Conservation (phyloP, 2,797 vertebrate species). For the Heterohyrax brucei region DNA sequence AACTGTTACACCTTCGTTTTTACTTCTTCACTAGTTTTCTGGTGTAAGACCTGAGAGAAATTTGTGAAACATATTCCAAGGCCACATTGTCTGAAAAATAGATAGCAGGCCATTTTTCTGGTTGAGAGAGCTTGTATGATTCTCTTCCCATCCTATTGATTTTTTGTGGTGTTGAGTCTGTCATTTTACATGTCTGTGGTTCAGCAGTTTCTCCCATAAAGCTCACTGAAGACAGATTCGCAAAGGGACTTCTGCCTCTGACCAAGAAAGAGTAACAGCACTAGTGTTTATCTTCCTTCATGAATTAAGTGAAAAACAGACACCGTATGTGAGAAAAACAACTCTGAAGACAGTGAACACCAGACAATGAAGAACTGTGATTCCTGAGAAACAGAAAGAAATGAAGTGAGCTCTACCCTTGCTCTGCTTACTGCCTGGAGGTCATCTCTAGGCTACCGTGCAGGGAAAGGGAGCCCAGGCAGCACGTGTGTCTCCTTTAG, state of each 20-base stretch:
- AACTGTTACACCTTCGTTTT: neutral
- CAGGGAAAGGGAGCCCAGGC: neutral
- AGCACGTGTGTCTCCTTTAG: neutral
- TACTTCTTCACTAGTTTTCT: neutral
- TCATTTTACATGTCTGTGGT: neutral
- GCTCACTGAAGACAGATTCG: neutral
- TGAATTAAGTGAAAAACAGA: neutral
- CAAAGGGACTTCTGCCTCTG: neutral
- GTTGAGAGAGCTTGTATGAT: neutral
- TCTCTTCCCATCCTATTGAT: neutral
- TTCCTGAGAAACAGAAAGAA: neutral
- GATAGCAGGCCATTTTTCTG: neutral
- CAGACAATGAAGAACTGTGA: neutral
- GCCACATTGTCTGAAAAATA: neutral
- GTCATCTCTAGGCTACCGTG: neutral
- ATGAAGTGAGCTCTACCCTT: neutral
- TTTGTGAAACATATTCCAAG: neutral
- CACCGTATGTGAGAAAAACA: neutral
- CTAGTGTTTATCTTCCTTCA: neutral
- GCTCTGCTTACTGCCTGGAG: neutral
- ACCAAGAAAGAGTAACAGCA: neutral
- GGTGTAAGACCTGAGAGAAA: neutral
- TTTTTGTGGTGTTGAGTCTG: neutral
- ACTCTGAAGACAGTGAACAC: neutral
- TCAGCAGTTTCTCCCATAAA: neutral